These are phyloP conservation scores for Acridotheres tristis DNA, from an alignment of 2,797 vertebrate species.

Conservation along the genomic window DNA sequence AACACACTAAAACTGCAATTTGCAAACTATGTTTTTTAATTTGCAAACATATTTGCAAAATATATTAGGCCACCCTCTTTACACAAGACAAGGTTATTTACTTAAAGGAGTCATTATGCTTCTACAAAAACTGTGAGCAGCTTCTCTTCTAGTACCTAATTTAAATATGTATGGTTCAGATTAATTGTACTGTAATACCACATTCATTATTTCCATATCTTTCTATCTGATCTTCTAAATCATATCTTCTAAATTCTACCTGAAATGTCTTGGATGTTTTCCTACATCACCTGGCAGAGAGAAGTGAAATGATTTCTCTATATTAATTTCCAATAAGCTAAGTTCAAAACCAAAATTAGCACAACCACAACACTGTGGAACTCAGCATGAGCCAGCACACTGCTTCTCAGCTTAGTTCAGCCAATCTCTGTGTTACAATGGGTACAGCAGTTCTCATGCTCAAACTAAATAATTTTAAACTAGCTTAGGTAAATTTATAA, in stretches of 20 bases:
- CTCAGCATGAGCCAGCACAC: background rate
- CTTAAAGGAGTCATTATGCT: background rate
- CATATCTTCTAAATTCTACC: background rate
- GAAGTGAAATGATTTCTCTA: background rate
- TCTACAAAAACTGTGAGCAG: background rate
- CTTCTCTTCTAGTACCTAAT: background rate
- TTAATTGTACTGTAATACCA: background rate
- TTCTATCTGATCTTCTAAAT: background rate
- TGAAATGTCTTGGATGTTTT: background rate
- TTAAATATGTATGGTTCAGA: background rate
- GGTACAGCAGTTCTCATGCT: background rate
- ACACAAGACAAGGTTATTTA: background rate
- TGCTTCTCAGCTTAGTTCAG: background rate
- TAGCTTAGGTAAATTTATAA: background rate
- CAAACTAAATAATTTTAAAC: background rate
- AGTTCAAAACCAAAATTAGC: background rate
- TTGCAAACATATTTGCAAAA: too few relatives aligned
- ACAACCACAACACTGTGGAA: background rate
- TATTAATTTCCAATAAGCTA: background rate
- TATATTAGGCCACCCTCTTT: background rate
- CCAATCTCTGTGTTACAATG: background rate
- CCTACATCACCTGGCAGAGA: background rate
- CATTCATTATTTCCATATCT: background rate
- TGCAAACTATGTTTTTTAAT: background rate
- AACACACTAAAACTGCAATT: background rate